Base-by-base conservation (phyloP, 2,888 invertebrate genomes). In the Caenorhabditis sp. region DNA sequence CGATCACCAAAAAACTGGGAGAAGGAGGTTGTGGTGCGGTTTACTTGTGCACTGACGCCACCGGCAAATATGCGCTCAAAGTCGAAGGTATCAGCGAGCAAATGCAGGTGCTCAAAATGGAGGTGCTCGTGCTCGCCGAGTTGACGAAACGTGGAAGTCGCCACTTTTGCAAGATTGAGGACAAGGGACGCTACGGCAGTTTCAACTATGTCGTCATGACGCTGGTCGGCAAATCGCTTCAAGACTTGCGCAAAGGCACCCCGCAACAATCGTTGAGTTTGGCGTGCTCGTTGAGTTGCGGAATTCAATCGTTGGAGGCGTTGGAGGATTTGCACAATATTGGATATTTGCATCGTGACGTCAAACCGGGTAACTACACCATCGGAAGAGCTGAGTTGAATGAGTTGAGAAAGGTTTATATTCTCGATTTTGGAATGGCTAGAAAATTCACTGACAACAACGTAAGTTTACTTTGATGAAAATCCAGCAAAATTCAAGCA, bases 121-220 rank as follows among this genome's bases (percentile, higher is more conserved):
- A 86, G 57, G 86, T 86, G 27, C 78, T 77, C 59, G 85, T 87
- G 54, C 70, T 87, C 54, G 67, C 74, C 58, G 84, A 84, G 68
- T 73, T 87, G 65, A 77, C 77, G 25, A 84, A 84, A 60, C 70
- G 78, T n/a, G 83, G 83, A 21, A 73, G 72, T 61, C 78, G 84
- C 17, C 86, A 86, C 68, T 86, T 86, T 66, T 86, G 85, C 65
- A 83, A 83, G 67, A 86, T 86, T 38, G 81, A 83, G 67, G 86
- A 85, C 77, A 85, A 83, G 63, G 86, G 87, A 8, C 82, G 85
- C 26, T 83, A 73, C 53, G 80, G 80, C 20, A 69, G 61, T 65
- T 86, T 86, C 80, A 85, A 86, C 75, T 85, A 82, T 54, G 85
- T 84, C 54, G 83, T 86, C 23, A 85, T 86, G 84, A 83, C 84